Evolutionary conservation across 2,113 vertebrate genomes (phyloP), one percentile per base, ranked within the genome.

Genomic region (Eclectus roratus): DNA sequence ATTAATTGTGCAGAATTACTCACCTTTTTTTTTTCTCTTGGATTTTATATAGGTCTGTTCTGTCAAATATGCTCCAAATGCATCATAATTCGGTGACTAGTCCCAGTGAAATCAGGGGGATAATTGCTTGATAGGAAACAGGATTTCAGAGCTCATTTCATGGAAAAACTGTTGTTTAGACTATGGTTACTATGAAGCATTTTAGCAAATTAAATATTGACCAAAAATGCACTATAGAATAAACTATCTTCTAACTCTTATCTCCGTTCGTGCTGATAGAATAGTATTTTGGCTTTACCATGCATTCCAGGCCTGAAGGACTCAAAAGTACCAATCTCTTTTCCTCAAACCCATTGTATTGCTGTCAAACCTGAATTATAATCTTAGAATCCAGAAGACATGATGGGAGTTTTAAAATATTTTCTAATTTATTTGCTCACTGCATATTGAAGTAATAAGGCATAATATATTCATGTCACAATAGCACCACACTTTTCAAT

Each of bases 181-280:
- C 7, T 79, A 27, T 24, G 50, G 11, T 64, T 56, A 58, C 18
- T 85, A 78, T 56, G 33, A 90, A 85, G 33, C 27, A 65, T 79
- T 85, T 89, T 68, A 92, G 31, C 31, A 80, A 95, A 92, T 43
- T 63, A 80, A 89, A 80, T 84, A 14, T 46, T 93, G 29, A 86
- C 47, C 35, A 68, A 85, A 43, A 80, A 47, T 33, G 11, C 10
- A 47, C 31, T 14, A 46, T 65, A 49, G 25, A 82, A 50, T 46
- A 65, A 80, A 50, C 6, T 28, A 4, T 15, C 11, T 69, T 90
- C 3, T 37, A 44, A 24, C 17, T 60, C 18, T 28, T 37, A 55
- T 3, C 11, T 53, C 50, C 2, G 3, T 55, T 83, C 8, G 76
- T 37, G 39, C 4, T 56, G 18, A 44, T 13, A 28, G 23, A 46